Base-by-base conservation (phyloP, 2,113 vertebrate genomes). In the Sardina pilchardus region DNA sequence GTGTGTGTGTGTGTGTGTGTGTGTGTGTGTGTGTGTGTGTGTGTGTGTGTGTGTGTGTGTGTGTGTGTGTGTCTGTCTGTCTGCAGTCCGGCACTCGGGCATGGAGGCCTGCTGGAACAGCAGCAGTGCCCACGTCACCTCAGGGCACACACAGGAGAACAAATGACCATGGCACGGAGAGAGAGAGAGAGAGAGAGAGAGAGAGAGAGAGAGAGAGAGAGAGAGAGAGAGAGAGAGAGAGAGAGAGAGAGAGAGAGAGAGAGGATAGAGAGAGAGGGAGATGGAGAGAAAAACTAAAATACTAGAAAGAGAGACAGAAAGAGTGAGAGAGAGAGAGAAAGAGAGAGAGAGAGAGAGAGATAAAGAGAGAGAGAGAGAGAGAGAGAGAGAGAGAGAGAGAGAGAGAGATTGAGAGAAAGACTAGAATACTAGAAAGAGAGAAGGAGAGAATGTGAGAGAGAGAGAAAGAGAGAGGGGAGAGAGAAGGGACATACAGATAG, bases 151-250 rank as follows among this genome's bases (percentile, higher is more conserved):
- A 3, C 50, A 53, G 50, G 17, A 19, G 17, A 19, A 19, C 45
- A 53, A 16, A 53, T 4, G 17, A 53, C 50, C 17, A 53, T 17
- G 14, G 86, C 90, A 90, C 87, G 90, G 84, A 88, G 88, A 88
- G 17, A 56, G 85, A 85, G 81, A 86, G 85, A 84, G 83, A 90
- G 83, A 88, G 83, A 89, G 86, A 89, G 88, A 48, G 30, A 34
- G 50, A 39, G 82, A 83, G 17, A 83, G 82, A 83, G 48, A 56
- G 30, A 83, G 17, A 83, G 45, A 50, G 9, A 82, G 45, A 82
- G 45, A 82, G 44, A 45, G 44, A 82, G 44, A 50, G 47, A 83
- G 82, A 53, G 6, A 53, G 12, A 36, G 10, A 26, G 45, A 34
- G 14, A 53, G 50, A 34, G 17, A 83, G 7, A 42, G 3, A 83